These are phyloP conservation scores for Haplotaxodon microlepis DNA, from an alignment of 2,113 vertebrate species.

Conservation along the genomic window DNA sequence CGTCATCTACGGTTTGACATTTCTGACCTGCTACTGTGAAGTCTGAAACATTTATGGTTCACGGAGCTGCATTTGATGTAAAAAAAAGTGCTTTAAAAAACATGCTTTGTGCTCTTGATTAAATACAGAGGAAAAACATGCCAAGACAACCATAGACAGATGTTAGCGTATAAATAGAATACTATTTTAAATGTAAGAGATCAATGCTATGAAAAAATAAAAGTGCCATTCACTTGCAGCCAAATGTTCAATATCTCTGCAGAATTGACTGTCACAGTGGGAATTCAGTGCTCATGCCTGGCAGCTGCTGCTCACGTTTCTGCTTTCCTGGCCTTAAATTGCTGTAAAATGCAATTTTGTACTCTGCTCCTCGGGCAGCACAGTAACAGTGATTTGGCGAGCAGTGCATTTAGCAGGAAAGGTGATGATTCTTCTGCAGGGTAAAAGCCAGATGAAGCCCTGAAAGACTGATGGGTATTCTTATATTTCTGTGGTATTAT, in stretches of 20 bases:
- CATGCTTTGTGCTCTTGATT: not conserved
- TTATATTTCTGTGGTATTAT: not conserved
- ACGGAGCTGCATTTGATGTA: not conserved
- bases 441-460: not conserved
- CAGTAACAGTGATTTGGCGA: not conserved
- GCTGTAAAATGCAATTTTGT: constrained; percentile 35
- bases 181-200: not conserved
- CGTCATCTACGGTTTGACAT: not conserved
- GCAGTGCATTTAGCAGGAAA: constrained; percentile 2
- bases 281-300: not conserved
- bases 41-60: not conserved
- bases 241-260: not conserved
- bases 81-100: not conserved
- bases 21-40: constrained; percentile 19
- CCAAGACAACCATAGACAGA: not conserved
- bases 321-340: constrained; percentile 17
- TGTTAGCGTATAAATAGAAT: not conserved
- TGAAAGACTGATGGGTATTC: not conserved
- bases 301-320: constrained; percentile 19
- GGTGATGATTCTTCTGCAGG: constrained; percentile 5
- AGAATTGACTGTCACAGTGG: constrained; percentile 9
- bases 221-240: not conserved
- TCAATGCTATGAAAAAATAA: not conserved
- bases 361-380: constrained; percentile 7
- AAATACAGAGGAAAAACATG: not conserved